phyloP scores from a whole-genome alignment of 2,888 invertebrate species.

The Amblyjoppa fuscipennis region DNA sequence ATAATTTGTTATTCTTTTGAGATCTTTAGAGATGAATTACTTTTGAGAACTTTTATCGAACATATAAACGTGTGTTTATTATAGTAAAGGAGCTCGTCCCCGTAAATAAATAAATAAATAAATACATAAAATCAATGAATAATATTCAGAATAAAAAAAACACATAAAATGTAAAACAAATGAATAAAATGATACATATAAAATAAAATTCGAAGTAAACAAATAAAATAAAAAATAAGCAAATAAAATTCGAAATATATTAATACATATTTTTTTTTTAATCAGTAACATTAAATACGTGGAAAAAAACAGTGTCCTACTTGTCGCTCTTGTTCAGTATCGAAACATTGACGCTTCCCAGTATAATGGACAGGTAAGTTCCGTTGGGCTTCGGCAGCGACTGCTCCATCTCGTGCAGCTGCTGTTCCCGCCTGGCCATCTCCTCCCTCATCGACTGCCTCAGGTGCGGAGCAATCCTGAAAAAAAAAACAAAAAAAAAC shows the following conservation, averaged over 20 bases:
- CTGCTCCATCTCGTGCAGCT: conserved; percentile 96
- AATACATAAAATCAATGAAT: not conserved
- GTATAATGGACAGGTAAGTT: conserved; percentile 96
- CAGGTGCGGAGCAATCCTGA: conserved; percentile 79
- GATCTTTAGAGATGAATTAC: no score
- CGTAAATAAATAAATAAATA: not conserved
- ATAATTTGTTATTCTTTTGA: no score
- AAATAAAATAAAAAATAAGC: not conserved
- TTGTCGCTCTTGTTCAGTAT: conserved; percentile 98
- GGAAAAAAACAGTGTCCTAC: conserved; percentile 86
- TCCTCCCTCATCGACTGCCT: conserved; percentile 89
- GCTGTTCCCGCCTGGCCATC: conserved; percentile 93
- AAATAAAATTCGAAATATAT: not conserved
- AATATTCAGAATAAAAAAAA: not conserved
- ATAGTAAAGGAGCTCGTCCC: no score
- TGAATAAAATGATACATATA: no score
- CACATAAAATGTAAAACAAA: not conserved
- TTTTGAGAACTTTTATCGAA: no score
- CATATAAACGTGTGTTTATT: no score
- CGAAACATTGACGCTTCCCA: conserved; percentile 99
- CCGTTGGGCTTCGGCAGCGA: conserved; percentile 97
- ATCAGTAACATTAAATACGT: not conserved
- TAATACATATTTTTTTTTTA: not conserved
- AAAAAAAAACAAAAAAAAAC: conserved; percentile 46
- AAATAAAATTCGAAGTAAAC: not conserved